Conservation (phyloP, 2,797 vertebrate genomes). For the Nothura maculosa region DNA sequence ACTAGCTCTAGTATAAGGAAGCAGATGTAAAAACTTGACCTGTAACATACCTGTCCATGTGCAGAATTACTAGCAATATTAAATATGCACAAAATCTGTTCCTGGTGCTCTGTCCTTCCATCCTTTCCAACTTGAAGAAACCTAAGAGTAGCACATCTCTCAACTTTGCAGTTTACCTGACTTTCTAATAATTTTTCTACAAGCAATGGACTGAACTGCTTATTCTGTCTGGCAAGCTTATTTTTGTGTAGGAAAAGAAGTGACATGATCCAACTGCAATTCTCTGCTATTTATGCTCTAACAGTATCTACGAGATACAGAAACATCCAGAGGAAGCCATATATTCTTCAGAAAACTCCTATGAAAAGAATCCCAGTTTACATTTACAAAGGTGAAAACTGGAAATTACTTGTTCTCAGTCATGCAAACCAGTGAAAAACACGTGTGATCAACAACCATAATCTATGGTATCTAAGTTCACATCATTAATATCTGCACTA, state of each 20-base stretch:
- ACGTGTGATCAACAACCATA: neutral
- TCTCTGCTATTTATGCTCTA: neutral
- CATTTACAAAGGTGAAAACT: neutral
- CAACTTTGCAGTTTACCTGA: neutral
- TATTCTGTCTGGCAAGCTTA: neutral
- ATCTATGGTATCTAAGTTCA: neutral
- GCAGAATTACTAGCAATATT: neutral
- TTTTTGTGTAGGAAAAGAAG: neutral
- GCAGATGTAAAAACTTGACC: neutral
- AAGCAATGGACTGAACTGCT: neutral
- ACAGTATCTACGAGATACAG: neutral
- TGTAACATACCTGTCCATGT: neutral
- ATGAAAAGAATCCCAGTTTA: neutral
- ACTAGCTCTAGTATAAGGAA: neutral
- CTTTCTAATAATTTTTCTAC: neutral
- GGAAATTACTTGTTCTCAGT: neutral
- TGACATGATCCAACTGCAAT: fast-evolving
- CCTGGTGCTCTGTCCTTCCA: neutral
- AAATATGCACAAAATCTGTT: neutral
- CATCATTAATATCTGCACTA: neutral
- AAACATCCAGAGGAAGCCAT: neutral
- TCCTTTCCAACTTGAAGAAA: neutral
- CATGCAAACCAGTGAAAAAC: neutral
- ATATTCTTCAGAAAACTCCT: neutral
- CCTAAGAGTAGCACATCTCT: neutral